Base-by-base conservation (phyloP, 2,888 invertebrate species). In the Glaucopsyche alexis region DNA sequence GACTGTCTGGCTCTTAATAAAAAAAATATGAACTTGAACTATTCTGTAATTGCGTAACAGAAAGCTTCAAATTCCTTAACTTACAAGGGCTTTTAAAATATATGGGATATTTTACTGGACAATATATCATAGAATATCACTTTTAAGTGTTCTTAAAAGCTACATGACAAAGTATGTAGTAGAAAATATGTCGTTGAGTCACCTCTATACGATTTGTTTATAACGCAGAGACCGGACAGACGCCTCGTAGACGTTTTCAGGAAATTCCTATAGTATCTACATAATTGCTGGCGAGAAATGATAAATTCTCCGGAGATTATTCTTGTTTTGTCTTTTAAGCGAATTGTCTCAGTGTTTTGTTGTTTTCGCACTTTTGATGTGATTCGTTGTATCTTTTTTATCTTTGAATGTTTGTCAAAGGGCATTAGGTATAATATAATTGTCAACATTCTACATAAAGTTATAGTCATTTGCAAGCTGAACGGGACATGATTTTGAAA, bases 211-310 rank as follows among this genome's bases (percentile, higher is more conserved):
- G 45, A 45, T 29, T 14, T 45, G 69, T 69, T 69, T 45, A 29
- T 49, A 69, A 47, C 49, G 45, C 67, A 9, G 42, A 19, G 11
- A 47, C 67, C 14, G 47, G 69, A 49, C 49, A 49, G 69, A 69
- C 69, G 14, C 9, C 69, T 47, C 13, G 69, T 49, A 69, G 69
- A 69, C 69, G 13, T 69, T 67, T 67, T 67, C 69, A 69, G 47
- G 47, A 69, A 69, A 69, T 69, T 69, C 47, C 69, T 47, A 8
- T 13, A 14, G 60, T 60, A 29, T 29, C 29, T 2, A 29, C 29
- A 29, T 29, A 60, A 60, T 38, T 38, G 60, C 29, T 38, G 60
- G 60, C 60, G 60, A 7, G 60, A 29, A 29, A 29, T 13, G 60
- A 38, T 60, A 60, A 29, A 60, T 47, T 47, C 47, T 47, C 47